Conservation (phyloP, 2,888 invertebrate species). For the Beris morrisii region DNA sequence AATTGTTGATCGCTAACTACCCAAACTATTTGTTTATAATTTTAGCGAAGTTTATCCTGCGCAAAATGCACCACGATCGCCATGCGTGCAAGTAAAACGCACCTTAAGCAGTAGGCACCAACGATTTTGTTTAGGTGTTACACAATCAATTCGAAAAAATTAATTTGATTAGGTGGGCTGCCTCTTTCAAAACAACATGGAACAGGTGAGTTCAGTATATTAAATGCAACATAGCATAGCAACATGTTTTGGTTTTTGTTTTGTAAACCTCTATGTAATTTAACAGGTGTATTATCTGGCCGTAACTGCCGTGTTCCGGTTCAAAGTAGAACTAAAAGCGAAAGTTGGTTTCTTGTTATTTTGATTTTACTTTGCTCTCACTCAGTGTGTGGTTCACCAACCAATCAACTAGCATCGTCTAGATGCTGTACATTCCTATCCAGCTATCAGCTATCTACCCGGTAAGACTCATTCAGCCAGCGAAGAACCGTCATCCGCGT, state of each 20-base stretch:
- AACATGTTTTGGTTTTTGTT: conserved; percentile 7
- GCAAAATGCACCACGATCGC: conserved; percentile 2
- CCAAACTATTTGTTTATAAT: conserved; percentile 13
- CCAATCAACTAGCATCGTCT: background rate
- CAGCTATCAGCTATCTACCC: too few relatives aligned
- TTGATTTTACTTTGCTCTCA: background rate
- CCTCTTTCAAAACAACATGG: too few relatives aligned
- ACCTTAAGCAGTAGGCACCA: too few relatives aligned
- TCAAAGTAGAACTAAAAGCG: conserved; percentile 35
- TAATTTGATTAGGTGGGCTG: too few relatives aligned
- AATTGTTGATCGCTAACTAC: background rate
- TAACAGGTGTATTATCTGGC: conserved; percentile 15
- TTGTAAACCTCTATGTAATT: background rate
- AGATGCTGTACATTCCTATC: too few relatives aligned
- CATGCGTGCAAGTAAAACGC: background rate
- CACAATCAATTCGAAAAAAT: too few relatives aligned
- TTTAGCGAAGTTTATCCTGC: conserved; percentile 1
- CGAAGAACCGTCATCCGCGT: too few relatives aligned
- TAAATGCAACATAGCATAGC: background rate
- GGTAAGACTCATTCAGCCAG: too few relatives aligned
- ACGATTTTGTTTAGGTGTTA: too few relatives aligned
- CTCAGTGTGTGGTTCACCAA: background rate
- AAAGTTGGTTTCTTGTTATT: conserved; percentile 34
- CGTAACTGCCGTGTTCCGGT: conserved; percentile 33
- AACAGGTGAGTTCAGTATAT: too few relatives aligned